phyloP scores from a whole-genome alignment of 2,888 invertebrate species.

The Tenthredo livida region DNA sequence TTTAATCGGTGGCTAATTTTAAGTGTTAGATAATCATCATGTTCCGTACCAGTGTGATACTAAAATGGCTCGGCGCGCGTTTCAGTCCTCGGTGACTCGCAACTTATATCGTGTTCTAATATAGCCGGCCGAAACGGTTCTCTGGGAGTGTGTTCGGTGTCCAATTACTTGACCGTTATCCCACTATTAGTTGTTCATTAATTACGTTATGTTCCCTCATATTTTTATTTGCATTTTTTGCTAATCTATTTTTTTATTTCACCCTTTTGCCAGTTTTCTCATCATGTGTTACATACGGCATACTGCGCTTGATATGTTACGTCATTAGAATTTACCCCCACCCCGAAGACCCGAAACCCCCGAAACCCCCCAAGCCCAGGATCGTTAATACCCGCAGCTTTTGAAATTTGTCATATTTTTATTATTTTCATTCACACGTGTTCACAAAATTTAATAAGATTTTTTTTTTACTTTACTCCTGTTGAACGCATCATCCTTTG shows the following conservation, averaged over 20 bases:
- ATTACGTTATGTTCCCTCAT: not conserved
- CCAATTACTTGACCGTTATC: conserved; percentile 73
- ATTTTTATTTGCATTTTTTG: conserved; percentile 10
- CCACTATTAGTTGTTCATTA: not conserved
- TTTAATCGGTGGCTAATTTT: conserved; percentile 73
- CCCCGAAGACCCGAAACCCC: too few relatives aligned
- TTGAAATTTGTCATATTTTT: not conserved
- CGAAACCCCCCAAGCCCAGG: not conserved
- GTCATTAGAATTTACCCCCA: not conserved
- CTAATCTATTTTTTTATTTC: not conserved
- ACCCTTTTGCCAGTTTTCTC: conserved; percentile 11
- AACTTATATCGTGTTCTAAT: conserved; percentile 73
- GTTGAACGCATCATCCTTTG: not conserved
- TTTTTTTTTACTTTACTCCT: not conserved
- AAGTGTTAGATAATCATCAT: conserved; percentile 76
- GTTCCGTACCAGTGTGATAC: conserved; percentile 58
- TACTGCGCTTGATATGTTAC: not conserved
- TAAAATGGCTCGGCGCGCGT: conserved; percentile 59
- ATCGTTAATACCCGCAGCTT: conserved; percentile 11
- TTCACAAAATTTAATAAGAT: not conserved
- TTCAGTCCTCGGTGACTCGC: conserved; percentile 49
- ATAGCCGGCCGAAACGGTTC: conserved; percentile 68
- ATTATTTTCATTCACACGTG: conserved; percentile 9
- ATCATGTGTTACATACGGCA: not conserved
- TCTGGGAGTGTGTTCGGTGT: conserved; percentile 66